Percentiles rank a stretch among this genome's conserved stretches.
These are phyloP conservation scores for Eueides isabella DNA, from an alignment of 1,140 invertebrate genomes.

Conservation along the genomic window DNA sequence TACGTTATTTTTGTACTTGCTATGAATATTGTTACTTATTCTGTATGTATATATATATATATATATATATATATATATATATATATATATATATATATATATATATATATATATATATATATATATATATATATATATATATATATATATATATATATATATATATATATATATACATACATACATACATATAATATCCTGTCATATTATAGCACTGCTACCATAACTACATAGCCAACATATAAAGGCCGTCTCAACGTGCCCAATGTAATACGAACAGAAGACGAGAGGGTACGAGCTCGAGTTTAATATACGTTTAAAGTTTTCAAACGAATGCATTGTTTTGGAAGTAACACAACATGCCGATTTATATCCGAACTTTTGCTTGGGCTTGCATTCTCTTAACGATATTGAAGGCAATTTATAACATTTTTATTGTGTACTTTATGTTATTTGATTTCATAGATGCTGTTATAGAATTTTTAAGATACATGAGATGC, in stretches of 20 bases:
- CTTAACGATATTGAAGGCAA: constrained; percentile 13
- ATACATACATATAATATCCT: too few relatives aligned
- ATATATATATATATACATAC: too few relatives aligned
- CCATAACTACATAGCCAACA: background rate
- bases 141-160: too few relatives aligned
- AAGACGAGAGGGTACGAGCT: constrained; percentile 21
- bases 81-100: too few relatives aligned
- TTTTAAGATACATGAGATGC: too few relatives aligned
- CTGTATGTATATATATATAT: too few relatives aligned
- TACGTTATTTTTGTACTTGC: too few relatives aligned
- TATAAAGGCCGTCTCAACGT: constrained; percentile 16
- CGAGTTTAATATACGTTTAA: constrained; percentile 30
- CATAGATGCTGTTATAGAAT: background rate
- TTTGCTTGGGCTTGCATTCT: constrained; percentile 11
- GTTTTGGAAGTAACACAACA: constrained; percentile 26
- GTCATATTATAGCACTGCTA: background rate
- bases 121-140: too few relatives aligned
- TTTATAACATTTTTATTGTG: constrained; percentile 9
- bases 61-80: too few relatives aligned
- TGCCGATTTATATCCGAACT: constrained; percentile 28
- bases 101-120: too few relatives aligned
- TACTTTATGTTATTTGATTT: constrained; percentile 12
- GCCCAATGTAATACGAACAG: constrained; percentile 22
- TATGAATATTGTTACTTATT: too few relatives aligned
- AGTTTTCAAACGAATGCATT: constrained; percentile 31